Conservation (phyloP, 2,113 vertebrate genomes). For the Herpailurus yagouaroundi region DNA sequence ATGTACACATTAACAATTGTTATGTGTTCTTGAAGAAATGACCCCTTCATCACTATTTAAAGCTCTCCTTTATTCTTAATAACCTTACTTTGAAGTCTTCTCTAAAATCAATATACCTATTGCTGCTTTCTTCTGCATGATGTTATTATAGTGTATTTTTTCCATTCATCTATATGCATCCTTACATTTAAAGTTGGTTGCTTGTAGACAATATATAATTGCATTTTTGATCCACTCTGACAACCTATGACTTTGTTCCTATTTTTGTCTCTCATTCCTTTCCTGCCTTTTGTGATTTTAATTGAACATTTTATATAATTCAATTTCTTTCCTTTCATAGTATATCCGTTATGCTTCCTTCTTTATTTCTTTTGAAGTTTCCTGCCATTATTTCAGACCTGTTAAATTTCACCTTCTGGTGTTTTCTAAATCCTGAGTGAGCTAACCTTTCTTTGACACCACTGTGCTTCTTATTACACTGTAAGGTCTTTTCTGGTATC, state of each 20-base stretch:
- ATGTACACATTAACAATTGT: not conserved
- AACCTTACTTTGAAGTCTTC: not conserved
- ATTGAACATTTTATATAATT: not conserved
- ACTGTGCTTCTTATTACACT: not conserved
- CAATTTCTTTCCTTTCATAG: not conserved
- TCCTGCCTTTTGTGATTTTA: not conserved
- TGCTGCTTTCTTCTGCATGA: not conserved
- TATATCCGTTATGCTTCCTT: not conserved
- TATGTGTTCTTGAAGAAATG: not conserved
- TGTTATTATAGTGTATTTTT: not conserved
- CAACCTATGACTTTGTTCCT: not conserved
- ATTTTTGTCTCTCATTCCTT: not conserved
- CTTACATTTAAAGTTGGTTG: not conserved
- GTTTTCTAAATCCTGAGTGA: not conserved
- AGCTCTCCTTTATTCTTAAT: not conserved
- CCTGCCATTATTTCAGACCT: not conserved
- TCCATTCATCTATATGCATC: not conserved
- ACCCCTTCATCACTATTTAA: not conserved
- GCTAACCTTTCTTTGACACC: not conserved
- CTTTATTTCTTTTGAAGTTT: not conserved
- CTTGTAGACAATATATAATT: not conserved
- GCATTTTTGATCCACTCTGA: not conserved
- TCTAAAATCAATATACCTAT: not conserved
- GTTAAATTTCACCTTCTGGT: not conserved
- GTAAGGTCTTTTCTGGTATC: not conserved